phyloP scores from a whole-genome alignment of 2,888 invertebrate species.

The Hemistola chrysoprasaria region DNA sequence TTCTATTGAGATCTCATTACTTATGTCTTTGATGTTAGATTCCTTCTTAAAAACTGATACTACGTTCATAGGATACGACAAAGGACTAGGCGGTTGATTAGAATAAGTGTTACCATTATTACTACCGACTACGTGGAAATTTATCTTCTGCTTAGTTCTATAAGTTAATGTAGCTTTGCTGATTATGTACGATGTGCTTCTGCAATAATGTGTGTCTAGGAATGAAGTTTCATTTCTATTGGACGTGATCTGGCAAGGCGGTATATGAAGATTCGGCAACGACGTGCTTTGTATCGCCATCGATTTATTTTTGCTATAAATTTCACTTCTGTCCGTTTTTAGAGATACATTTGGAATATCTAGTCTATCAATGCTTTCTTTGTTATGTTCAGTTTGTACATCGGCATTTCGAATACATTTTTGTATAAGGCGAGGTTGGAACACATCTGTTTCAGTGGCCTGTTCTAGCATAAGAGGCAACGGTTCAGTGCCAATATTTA shows the following conservation, averaged over 20 bases:
- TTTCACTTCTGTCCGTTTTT: conserved; percentile 54
- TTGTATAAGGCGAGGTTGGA: conserved; percentile 34
- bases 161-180: conserved; percentile 67
- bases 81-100: conserved; percentile 49
- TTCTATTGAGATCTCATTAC: conserved; percentile 17
- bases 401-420: conserved; percentile 36
- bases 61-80: conserved; percentile 64
- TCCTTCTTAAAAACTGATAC: conserved; percentile 65
- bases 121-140: conserved; percentile 63
- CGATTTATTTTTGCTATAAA: conserved; percentile 41
- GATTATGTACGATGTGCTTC: conserved; percentile 59
- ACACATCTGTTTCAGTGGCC: conserved; percentile 45
- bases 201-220: conserved; percentile 39
- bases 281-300: conserved; percentile 44
- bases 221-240: conserved; percentile 36
- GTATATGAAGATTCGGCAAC: conserved; percentile 49
- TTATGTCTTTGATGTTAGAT: conserved; percentile 35
- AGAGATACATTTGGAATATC: conserved; percentile 71
- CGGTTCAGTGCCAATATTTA: conserved; percentile 45
- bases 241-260: conserved; percentile 38
- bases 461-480: conserved; percentile 37
- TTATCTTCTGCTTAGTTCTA: conserved; percentile 65
- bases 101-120: conserved; percentile 43
- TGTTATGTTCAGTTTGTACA: conserved; percentile 41
- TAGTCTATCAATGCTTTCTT: conserved; percentile 59